Conservation (phyloP, 2,888 invertebrate species). For the Meloe dianella region DNA sequence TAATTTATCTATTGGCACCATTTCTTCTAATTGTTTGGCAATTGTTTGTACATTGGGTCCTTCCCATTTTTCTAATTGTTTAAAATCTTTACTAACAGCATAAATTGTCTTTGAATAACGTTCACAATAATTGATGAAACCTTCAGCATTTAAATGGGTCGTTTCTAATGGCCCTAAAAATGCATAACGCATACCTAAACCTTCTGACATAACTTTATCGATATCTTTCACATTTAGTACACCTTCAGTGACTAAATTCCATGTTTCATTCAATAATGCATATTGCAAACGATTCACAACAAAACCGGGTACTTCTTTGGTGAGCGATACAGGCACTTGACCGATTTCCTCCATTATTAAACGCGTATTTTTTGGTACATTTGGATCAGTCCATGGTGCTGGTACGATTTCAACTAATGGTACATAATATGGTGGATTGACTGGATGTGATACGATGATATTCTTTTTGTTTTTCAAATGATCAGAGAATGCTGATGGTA, state of each 20-base stretch:
- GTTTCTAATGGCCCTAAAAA: conserved; percentile 95
- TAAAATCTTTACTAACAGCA: conserved; percentile 74
- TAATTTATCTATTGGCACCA: conserved; percentile 77
- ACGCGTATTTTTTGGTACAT: conserved; percentile 75
- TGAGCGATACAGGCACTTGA: conserved; percentile 86
- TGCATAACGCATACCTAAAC: conserved; percentile 93
- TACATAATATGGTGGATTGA: conserved; percentile 96
- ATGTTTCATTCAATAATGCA: conserved; percentile 90
- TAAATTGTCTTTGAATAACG: conserved; percentile 67
- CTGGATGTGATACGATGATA: conserved; percentile 89
- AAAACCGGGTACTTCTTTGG: conserved; percentile 90
- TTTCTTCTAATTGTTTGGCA: conserved; percentile 73
- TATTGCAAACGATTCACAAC: conserved; percentile 95
- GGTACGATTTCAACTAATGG: conserved; percentile 94
- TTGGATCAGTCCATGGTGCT: conserved; percentile 88
- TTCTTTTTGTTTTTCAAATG: conserved; percentile 74
- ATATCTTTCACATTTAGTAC: conserved; percentile 87
- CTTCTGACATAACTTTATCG: conserved; percentile 93
- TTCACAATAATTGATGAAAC: conserved; percentile 70
- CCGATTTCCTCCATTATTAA: conserved; percentile 86
- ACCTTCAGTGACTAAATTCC: conserved; percentile 84
- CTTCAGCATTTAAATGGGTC: conserved; percentile 93
- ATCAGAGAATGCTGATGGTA: conserved; percentile 87
- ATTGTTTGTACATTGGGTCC: conserved; percentile 71
- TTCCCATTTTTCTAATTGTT: conserved; percentile 75